Base-by-base conservation (phyloP, 2,797 vertebrate species). In the Poeciliopsis presidionis region DNA sequence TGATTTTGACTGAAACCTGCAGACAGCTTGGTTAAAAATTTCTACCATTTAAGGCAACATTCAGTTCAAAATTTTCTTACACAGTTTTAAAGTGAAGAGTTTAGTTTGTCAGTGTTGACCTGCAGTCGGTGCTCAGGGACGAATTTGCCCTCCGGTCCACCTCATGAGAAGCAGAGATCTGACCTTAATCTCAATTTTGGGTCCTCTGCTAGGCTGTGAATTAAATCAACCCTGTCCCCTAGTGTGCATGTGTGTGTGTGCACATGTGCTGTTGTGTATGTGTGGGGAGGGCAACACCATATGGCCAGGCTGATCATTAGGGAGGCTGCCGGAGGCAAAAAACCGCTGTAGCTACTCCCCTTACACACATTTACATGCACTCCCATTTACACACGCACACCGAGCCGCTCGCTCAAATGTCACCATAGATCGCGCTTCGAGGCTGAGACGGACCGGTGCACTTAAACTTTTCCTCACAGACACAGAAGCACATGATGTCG, bases 261-360 rank as follows among this genome's bases (percentile, higher is more conserved):
- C 76, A 73, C 73, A 67, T 75, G 76, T 74, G 81, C 61, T 70
- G 82, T 72, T 87, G 84, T 82, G 81, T 87, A 77, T 81, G 85
- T 81, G 79, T 79, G 74, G 39, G 79, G 77, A 86, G 82, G 82
- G 89, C 81, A 88, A 67, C 79, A 87, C 91, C 93, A 94, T 94
- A 94, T 95, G 92, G 94, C 81, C 91, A 86, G 76, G 84, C 91
- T 93, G 91, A 93, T 95, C 94, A 94, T 96, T 95, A 95, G 91
- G 86, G 89, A 92, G 84, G 89, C 81, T 69, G 93, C 95, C 82
- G 79, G 85, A 89, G 94, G 94, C 91, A 72, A 90, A 76, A 79
- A 93, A 93, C 89, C 89, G 49, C 88, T 92, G 84, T 90, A 91
- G 90, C 86, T 90, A 70, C 81, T 92, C 87, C 80, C 75, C 78